A percentile compares a stretch with the other conserved stretches of the same genome.
Conservation (phyloP, 2,888 invertebrate species). For the Scaeva pyrastri region DNA sequence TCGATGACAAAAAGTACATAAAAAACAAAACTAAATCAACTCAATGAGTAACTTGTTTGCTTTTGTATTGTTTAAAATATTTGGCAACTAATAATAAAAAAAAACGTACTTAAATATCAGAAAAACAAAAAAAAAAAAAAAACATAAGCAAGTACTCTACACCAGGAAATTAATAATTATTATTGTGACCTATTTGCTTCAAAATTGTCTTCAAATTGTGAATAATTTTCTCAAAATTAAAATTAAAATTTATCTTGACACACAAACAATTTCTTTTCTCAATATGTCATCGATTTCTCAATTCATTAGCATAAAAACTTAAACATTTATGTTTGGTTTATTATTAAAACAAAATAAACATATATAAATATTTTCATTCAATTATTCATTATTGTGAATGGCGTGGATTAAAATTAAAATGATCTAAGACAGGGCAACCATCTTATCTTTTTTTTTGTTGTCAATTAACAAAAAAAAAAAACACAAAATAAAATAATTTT, state of each 20-base stretch:
- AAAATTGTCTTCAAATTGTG: not conserved
- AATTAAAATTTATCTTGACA: slow-evolving; percentile 17
- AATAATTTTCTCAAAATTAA: not conserved
- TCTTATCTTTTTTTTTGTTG: not conserved
- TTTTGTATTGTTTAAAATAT: too few relatives aligned
- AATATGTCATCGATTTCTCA: slow-evolving; percentile 19
- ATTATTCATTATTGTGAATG: slow-evolving; percentile 34
- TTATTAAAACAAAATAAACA: not conserved
- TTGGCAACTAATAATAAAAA: too few relatives aligned
- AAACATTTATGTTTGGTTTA: not conserved
- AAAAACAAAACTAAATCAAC: too few relatives aligned
- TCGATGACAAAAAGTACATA: too few relatives aligned
- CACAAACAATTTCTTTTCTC: not conserved
- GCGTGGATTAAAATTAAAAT: slow-evolving; percentile 7
- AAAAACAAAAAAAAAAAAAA: not conserved
- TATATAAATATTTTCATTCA: not conserved
- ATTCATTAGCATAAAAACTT: slow-evolving; percentile 1
- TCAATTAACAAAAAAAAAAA: not conserved
- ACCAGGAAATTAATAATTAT: slow-evolving; percentile 9
- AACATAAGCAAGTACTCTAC: not conserved
- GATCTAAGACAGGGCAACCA: slow-evolving; percentile 1
- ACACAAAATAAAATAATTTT: slow-evolving; percentile 6
- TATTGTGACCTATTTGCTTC: slow-evolving; percentile 19
- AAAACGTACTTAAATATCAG: not conserved
- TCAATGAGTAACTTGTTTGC: too few relatives aligned